Evolutionary conservation across 2,113 vertebrate genomes (phyloP).

Genomic region (Mesitornis unicolor): DNA sequence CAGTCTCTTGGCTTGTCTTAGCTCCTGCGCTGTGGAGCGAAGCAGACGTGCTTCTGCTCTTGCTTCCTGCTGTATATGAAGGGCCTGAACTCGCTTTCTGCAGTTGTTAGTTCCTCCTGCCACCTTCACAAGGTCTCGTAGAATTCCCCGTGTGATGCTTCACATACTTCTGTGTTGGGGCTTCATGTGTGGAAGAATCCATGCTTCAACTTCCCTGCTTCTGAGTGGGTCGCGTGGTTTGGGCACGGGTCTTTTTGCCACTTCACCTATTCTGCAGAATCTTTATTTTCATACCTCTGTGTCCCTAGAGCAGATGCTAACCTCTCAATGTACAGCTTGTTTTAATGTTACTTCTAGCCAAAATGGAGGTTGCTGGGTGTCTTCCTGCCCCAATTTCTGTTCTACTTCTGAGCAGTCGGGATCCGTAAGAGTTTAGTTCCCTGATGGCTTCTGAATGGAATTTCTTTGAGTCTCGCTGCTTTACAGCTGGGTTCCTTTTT

Average conservation of each 20-base stretch:
- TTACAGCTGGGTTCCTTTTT: not conserved
- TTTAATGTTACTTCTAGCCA: constrained; percentile 24
- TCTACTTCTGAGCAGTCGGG: not conserved
- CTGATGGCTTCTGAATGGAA: not conserved
- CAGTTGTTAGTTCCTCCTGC: not conserved
- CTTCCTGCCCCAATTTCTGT: constrained; percentile 17
- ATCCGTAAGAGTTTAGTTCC: not conserved
- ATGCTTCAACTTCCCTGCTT: not conserved
- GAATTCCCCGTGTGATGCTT: not conserved
- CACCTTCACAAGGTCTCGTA: not conserved
- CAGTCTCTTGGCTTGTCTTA: not conserved
- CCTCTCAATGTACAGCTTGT: not conserved
- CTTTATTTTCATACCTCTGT: not conserved
- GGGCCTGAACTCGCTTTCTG: not conserved
- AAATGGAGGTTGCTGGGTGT: constrained; percentile 18
- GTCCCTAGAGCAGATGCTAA: not conserved
- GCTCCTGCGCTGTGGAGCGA: not conserved
- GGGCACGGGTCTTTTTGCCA: not conserved
- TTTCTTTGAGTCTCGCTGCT: not conserved
- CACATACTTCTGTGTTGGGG: not conserved
- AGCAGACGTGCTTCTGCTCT: not conserved
- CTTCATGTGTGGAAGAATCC: not conserved
- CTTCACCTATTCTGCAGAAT: not conserved
- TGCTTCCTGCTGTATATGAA: not conserved
- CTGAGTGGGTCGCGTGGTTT: fast-evolving